These are phyloP conservation scores for Epinotia nisella DNA, from an alignment of 2,888 invertebrate species.

Conservation along the genomic window DNA sequence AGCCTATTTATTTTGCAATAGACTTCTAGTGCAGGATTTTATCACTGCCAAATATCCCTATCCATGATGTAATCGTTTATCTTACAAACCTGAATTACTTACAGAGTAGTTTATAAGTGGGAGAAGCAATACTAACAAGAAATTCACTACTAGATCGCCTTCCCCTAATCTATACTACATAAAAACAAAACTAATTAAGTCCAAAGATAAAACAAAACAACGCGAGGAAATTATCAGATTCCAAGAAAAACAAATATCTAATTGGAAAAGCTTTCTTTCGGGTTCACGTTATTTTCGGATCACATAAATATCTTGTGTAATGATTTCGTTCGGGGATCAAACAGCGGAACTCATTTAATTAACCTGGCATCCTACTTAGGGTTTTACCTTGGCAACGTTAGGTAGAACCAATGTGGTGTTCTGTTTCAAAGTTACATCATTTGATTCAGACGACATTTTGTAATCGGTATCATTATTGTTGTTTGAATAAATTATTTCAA, in stretches of 20 bases:
- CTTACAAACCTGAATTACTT: not conserved
- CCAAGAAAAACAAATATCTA: slow-evolving; percentile 36
- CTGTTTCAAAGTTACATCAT: not conserved
- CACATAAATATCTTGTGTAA: slow-evolving; percentile 40
- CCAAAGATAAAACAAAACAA: slow-evolving; percentile 18
- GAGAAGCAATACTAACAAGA: not conserved
- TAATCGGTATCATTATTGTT: too few relatives aligned
- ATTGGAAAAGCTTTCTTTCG: slow-evolving; percentile 24
- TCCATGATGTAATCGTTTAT: too few relatives aligned
- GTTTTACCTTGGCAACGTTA: slow-evolving; percentile 22
- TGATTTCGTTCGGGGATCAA: slow-evolving; percentile 39
- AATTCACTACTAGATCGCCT: slow-evolving; percentile 17
- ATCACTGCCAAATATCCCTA: too few relatives aligned
- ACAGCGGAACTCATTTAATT: slow-evolving; percentile 56
- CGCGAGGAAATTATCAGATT: slow-evolving; percentile 15
- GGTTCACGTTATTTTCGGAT: slow-evolving; percentile 35
- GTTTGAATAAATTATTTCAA: too few relatives aligned
- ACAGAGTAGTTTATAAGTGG: not conserved
- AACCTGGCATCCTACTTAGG: slow-evolving; percentile 50
- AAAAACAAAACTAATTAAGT: slow-evolving; percentile 32
- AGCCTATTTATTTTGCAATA: too few relatives aligned
- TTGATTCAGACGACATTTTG: too few relatives aligned
- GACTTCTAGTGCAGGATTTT: too few relatives aligned
- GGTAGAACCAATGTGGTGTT: not conserved
- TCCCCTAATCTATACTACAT: slow-evolving; percentile 12